phyloP scores from a whole-genome alignment of 2,797 vertebrate genomes.

The Luscinia megarhynchos region DNA sequence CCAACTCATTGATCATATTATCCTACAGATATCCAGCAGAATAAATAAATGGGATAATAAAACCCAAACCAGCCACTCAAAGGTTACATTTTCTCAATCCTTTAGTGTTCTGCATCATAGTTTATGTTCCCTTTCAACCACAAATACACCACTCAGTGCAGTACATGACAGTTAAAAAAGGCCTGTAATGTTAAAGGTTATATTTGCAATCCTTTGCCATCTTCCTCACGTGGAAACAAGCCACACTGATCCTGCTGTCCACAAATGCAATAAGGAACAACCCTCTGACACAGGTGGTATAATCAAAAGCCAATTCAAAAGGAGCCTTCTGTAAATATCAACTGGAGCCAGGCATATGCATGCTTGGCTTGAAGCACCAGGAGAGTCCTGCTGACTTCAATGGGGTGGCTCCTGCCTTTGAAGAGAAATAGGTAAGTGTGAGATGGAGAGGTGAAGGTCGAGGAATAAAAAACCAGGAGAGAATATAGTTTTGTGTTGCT shows the following conservation, averaged over 20 bases:
- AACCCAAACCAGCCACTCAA: neutral
- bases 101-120: constrained; percentile 4
- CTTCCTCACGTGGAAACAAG: constrained; percentile 17
- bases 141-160: neutral
- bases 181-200: constrained; percentile 45
- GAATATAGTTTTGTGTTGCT: neutral
- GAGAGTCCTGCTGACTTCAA: constrained; percentile 28
- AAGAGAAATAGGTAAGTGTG: neutral
- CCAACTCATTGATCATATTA: constrained; percentile 63
- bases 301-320: constrained; percentile 63
- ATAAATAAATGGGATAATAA: constrained; percentile 34
- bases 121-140: constrained; percentile 11
- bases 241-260: neutral
- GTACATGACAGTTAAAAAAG: constrained; percentile 23
- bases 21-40: constrained; percentile 49
- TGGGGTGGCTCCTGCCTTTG: neutral
- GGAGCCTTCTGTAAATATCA: constrained; percentile 50
- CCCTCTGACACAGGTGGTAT: constrained; percentile 3
- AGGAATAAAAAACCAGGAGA: neutral
- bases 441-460: neutral
- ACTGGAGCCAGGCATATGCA: constrained; percentile 41
- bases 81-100: constrained; percentile 5
- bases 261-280: constrained; percentile 14
- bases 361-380: neutral
- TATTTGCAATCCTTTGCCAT: constrained; percentile 41